Conservation (phyloP, 2,113 vertebrate species). For the Menura novaehollandiae region DNA sequence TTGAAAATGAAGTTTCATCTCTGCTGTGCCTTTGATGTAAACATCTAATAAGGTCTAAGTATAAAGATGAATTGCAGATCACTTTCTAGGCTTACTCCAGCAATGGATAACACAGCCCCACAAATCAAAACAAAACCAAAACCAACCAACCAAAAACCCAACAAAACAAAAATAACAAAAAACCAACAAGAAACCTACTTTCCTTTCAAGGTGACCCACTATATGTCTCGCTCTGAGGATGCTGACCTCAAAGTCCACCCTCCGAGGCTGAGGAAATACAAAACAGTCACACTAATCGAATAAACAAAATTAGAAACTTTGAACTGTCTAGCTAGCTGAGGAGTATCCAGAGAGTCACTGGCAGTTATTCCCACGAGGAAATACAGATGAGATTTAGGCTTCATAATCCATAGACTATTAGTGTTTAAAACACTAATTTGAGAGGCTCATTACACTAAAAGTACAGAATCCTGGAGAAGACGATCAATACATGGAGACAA, state of each 20-base stretch:
- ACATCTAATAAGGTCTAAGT: neutral
- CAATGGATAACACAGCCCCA: neutral
- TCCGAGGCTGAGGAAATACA: neutral
- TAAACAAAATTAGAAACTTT: neutral
- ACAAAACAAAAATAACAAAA: neutral
- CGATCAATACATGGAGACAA: neutral
- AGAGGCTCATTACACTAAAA: neutral
- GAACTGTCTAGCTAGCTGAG: neutral
- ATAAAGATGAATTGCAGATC: neutral
- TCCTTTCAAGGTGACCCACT: neutral
- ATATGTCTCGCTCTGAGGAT: neutral
- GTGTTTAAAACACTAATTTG: neutral
- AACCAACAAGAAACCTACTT: too few relatives aligned
- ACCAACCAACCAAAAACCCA: neutral
- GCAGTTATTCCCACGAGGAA: neutral
- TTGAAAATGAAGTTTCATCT: neutral
- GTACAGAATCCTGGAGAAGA: neutral
- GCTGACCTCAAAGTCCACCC: neutral
- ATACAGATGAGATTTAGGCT: neutral
- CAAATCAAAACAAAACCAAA: neutral
- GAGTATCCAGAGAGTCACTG: neutral
- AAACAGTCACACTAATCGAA: accelerated
- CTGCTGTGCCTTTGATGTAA: neutral
- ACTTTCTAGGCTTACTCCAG: neutral
- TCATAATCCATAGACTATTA: neutral